Evolutionary conservation across 2,888 invertebrate species (phyloP).

Genomic region (Andrena flavipes): DNA sequence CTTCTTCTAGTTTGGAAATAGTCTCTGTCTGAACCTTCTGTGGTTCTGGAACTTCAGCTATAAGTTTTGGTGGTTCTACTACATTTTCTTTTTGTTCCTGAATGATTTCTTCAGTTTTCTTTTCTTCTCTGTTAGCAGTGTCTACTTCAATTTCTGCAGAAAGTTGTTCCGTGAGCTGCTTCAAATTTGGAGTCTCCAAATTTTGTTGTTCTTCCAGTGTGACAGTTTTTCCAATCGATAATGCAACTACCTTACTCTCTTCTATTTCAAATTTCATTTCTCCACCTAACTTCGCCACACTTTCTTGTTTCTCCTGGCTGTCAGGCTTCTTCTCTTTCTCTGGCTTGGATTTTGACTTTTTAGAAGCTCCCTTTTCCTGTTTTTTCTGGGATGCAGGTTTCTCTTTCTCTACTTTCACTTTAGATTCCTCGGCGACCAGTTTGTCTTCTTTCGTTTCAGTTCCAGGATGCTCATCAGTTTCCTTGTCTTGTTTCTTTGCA

Average conservation of each 20-base stretch:
- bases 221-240: too few relatives aligned
- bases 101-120: too few relatives aligned
- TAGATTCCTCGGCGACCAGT: neutral
- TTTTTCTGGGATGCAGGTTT: neutral
- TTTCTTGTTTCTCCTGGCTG: neutral
- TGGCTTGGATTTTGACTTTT: neutral
- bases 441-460: constrained; percentile 9
- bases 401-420: constrained; percentile 28
- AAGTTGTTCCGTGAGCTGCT: too few relatives aligned
- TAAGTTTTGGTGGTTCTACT: neutral
- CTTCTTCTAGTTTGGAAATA: too few relatives aligned
- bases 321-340: neutral
- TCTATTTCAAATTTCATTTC: too few relatives aligned
- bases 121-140: too few relatives aligned
- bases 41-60: neutral
- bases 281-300: too few relatives aligned
- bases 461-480: neutral
- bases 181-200: too few relatives aligned
- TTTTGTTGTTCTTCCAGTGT: too few relatives aligned
- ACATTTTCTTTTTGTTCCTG: neutral
- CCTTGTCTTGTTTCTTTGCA: neutral
- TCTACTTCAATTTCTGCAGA: too few relatives aligned
- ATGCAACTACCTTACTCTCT: too few relatives aligned
- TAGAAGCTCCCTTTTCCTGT: constrained; percentile 8
- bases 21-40: neutral